A percentile compares a stretch with the other conserved stretches of the same genome.
phyloP scores from a whole-genome alignment of 2,888 invertebrate genomes.

The Julus scanicus region DNA sequence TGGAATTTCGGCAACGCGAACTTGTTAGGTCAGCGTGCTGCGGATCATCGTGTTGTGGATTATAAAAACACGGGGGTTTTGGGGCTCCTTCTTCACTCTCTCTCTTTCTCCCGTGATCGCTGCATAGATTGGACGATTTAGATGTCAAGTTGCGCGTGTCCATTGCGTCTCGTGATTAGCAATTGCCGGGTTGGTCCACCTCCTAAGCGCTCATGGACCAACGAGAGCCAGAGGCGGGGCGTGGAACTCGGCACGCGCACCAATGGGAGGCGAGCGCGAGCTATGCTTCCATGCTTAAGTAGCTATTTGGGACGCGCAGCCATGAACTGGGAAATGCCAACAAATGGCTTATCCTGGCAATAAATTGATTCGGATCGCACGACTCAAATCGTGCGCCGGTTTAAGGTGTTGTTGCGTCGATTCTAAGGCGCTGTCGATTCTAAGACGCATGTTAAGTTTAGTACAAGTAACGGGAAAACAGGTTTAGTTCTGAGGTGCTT shows the following conservation, averaged over 20 bases:
- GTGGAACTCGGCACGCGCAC: not conserved
- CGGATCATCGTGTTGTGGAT: not conserved
- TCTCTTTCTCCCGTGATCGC: not conserved
- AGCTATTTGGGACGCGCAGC: not conserved
- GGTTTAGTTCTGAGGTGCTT: no score
- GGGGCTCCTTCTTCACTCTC: not conserved
- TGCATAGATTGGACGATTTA: not conserved
- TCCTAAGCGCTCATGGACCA: not conserved
- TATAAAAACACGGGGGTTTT: not conserved
- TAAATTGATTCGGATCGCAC: not conserved
- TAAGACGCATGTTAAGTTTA: no score
- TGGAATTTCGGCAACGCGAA: no score
- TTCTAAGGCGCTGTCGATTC: no score
- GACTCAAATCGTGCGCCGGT: no score
- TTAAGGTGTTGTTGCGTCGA: no score
- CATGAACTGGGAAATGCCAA: not conserved
- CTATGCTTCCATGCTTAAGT: not conserved
- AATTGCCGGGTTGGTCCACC: not conserved
- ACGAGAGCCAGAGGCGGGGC: not conserved
- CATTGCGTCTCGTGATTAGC: not conserved
- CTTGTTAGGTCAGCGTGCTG: not conserved
- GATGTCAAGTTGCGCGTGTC: constrained; percentile 1
- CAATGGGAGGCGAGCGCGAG: not conserved
- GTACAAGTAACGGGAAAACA: no score
- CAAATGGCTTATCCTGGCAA: not conserved